Evolutionary conservation across 2,113 vertebrate genomes (phyloP), one percentile per base, ranked within the genome.

Genomic region (Steatornis caripensis): DNA sequence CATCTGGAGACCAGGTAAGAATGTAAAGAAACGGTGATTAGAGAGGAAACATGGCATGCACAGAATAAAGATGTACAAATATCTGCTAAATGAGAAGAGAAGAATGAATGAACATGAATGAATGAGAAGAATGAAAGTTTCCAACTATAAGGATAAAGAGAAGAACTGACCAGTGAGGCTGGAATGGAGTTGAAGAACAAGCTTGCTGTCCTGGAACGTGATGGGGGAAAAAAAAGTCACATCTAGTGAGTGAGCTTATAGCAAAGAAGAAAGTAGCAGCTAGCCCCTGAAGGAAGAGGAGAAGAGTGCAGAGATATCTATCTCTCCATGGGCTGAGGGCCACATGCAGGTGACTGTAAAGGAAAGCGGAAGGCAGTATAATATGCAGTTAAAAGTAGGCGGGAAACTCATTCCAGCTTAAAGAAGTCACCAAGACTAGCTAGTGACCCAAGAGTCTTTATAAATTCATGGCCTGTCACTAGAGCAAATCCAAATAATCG

Each of bases 41-140:
- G 96, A 95, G 82, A 97, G 91, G 95, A 96, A 82, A 95, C 58
- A 15, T 96, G 78, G 93, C 93, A 94, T 96, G 95, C 91, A 91
- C 89, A 94, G 87, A 95, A 66, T 95, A 95, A 97, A 96, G 95
- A 62, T 94, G 9, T 75, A 82, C 91, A 87, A 39, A 82, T 96
- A 87, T 70, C 96, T 96, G 94, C 95, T 97, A 96, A 95, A 92
- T 96, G 60, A 95, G 94, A 96, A 97, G 89, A 96, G 87, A 95
- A 97, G 95, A 96, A 97, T 95, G 95, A 96, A 93, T 96, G 93
- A 91, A 91, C 95, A 88, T 95, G 96, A 96, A 96, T 96, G 96
- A 96, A 92, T 96, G 95, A 97, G 95, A 96, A 97, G 93, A 97
- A 96, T 95, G 93, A 96, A 96, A 97, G 95, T 95, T 95, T 91